Evolutionary conservation across 92 coral and sea anemone genomes (phyloP).

Genomic region (Heliopora coerulea): DNA sequence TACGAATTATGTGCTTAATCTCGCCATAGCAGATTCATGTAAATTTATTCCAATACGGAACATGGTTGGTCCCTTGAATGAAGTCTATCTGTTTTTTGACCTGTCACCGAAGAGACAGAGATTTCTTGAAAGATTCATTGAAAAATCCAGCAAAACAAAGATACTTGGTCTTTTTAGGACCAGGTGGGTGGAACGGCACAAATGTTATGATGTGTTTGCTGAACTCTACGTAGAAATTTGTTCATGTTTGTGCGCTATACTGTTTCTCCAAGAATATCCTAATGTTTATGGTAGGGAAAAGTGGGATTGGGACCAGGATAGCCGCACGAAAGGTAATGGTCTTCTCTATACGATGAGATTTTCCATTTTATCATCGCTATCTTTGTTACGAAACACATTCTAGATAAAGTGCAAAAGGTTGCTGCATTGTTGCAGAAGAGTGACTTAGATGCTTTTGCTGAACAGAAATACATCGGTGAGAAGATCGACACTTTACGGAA

Average conservation of each 20-base stretch:
- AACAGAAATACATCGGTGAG: background rate
- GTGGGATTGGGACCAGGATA: background rate
- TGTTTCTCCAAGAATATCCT: too few relatives aligned
- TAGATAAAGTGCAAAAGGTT: slow-evolving; percentile 16
- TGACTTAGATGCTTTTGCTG: background rate
- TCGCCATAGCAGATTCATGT: slow-evolving; percentile 16
- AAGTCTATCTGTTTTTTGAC: background rate
- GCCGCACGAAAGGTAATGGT: background rate
- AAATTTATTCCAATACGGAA: background rate
- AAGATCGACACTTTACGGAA: background rate
- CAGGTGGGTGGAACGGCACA: slow-evolving; percentile 5
- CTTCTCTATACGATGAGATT: background rate
- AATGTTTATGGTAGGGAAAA: background rate
- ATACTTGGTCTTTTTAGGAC: background rate
- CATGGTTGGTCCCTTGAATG: background rate
- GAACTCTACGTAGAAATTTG: too few relatives aligned
- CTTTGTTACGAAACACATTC: background rate
- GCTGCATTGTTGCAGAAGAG: too few relatives aligned
- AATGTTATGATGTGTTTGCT: background rate
- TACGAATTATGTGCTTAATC: slow-evolving; percentile 7
- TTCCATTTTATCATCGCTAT: background rate
- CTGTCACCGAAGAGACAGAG: background rate
- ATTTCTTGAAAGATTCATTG: background rate
- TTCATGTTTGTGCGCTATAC: too few relatives aligned
- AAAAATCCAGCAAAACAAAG: background rate